These are phyloP conservation scores for Sebastes iracundus DNA, from an alignment of 2,797 vertebrate species.

Conservation along the genomic window DNA sequence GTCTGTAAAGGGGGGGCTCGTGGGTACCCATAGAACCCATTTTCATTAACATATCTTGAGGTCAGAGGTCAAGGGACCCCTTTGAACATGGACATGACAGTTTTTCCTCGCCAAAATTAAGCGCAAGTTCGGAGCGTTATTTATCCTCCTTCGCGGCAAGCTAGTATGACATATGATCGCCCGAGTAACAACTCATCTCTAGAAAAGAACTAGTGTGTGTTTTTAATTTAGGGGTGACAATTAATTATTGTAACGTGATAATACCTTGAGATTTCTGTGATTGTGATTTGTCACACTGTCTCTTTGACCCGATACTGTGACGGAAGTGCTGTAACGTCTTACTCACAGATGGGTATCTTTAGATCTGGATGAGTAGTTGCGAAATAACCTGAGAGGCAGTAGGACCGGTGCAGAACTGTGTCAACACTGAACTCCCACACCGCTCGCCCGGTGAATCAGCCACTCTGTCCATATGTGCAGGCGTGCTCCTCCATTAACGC, in stretches of 20 bases:
- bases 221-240: neutral
- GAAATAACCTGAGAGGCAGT: slow-evolving; percentile 28
- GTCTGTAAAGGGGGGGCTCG: accelerated
- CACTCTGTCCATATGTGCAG: slow-evolving; percentile 47
- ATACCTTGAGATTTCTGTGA: neutral
- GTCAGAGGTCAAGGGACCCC: no score
- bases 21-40: no score
- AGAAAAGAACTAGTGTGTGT: neutral
- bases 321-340: slow-evolving; percentile 3
- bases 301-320: neutral
- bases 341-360: slow-evolving; percentile 36
- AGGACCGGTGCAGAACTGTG: slow-evolving; percentile 12
- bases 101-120: no score
- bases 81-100: no score
- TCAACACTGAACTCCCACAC: slow-evolving; percentile 40
- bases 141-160: no score
- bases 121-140: no score
- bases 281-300: slow-evolving; percentile 16
- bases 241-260: neutral
- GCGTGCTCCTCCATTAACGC: slow-evolving; percentile 44
- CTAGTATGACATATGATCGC: no score
- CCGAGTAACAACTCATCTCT: accelerated
- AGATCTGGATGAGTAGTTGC: slow-evolving; percentile 30
- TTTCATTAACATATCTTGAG: no score
- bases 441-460: slow-evolving; percentile 45